Evolutionary conservation across 2,888 invertebrate species (phyloP).

Genomic region (Ctena decussata): DNA sequence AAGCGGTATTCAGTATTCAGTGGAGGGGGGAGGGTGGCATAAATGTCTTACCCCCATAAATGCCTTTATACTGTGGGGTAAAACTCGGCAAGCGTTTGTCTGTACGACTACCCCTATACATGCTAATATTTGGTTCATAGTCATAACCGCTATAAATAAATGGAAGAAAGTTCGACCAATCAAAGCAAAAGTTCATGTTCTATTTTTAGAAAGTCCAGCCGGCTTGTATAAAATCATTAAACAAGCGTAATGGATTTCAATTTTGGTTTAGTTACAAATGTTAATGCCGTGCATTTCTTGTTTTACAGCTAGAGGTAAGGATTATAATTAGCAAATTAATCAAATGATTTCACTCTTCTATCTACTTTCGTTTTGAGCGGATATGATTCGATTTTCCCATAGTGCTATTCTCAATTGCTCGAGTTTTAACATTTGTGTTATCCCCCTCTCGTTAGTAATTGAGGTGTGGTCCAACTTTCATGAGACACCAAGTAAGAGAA

Average conservation of each 20-base stretch:
- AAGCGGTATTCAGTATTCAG: no score
- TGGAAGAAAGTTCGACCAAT: background rate
- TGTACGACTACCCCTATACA: no score
- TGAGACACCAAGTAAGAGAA: slow-evolving; percentile 50
- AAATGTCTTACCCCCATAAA: no score
- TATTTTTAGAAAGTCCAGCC: background rate
- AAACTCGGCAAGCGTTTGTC: no score
- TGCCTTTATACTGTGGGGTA: no score
- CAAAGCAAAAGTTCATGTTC: background rate
- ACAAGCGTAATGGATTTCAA: background rate
- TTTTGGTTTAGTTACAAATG: background rate
- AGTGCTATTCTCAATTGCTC: slow-evolving; percentile 44
- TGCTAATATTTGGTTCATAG: background rate
- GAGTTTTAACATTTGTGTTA: slow-evolving; percentile 61
- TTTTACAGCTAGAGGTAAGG: slow-evolving; percentile 7
- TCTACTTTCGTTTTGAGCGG: slow-evolving; percentile 20
- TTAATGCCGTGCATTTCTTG: slow-evolving; percentile 4
- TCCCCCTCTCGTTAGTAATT: slow-evolving; percentile 79
- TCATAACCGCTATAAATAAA: background rate
- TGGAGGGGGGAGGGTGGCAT: no score
- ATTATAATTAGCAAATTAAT: background rate
- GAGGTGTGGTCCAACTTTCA: slow-evolving; percentile 80
- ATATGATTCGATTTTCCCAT: background rate
- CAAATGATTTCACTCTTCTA: background rate
- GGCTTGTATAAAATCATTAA: background rate